Evolutionary conservation across 2,888 invertebrate species (phyloP).

Genomic region (Cerastis rubricosa): DNA sequence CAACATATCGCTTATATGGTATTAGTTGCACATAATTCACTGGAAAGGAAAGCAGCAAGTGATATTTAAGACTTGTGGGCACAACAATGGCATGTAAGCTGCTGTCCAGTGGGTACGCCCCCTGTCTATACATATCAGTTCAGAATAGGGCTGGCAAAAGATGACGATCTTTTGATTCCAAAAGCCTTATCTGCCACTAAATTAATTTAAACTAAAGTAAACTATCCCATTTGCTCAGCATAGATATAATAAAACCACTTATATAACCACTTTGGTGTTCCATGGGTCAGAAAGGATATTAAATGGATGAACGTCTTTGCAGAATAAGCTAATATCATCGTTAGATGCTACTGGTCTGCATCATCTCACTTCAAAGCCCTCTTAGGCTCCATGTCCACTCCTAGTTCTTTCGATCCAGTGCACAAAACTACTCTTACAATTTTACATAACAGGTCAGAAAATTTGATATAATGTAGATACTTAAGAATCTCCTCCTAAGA

Average conservation of each 20-base stretch:
- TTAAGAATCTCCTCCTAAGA: no score
- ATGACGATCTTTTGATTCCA: background rate
- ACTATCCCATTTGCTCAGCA: background rate
- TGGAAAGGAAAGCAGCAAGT: slow-evolving; percentile 61
- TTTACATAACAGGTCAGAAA: no score
- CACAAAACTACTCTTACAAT: no score
- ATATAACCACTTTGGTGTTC: no score
- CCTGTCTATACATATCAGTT: slow-evolving; percentile 36
- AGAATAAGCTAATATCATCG: background rate
- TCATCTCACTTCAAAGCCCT: no score
- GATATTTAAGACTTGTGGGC: slow-evolving; percentile 61
- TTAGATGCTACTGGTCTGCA: no score
- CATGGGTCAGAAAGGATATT: no score
- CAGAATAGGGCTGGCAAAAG: slow-evolving; percentile 57
- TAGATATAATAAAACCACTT: no score
- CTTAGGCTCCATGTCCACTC: no score
- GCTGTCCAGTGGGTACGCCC: slow-evolving; percentile 48
- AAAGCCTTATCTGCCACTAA: background rate
- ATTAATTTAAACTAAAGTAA: no score
- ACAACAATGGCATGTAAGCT: slow-evolving; percentile 64
- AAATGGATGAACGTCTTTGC: background rate
- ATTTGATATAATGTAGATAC: no score
- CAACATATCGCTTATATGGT: slow-evolving; percentile 61
- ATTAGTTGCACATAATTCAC: slow-evolving; percentile 61
- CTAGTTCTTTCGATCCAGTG: no score